Conservation (phyloP, 2,797 vertebrate species). For the Catharus ustulatus region DNA sequence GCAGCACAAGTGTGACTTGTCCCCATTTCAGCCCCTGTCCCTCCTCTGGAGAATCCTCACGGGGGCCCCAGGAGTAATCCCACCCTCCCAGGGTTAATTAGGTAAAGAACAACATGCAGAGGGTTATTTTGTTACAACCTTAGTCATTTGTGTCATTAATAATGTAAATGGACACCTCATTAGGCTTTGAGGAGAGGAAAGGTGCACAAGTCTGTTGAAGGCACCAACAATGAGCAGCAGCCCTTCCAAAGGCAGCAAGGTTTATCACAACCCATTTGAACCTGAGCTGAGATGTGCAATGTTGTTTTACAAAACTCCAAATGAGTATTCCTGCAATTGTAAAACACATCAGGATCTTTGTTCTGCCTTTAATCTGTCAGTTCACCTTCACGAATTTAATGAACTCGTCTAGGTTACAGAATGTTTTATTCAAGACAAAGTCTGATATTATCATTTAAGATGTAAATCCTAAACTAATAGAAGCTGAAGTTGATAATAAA, state of each 20-base stretch:
- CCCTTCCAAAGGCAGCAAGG: neutral
- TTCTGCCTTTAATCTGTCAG: conserved; percentile 57
- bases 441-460: conserved; percentile 64
- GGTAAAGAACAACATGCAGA: neutral
- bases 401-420: conserved; percentile 57
- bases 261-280: conserved; percentile 12
- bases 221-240: neutral
- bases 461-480: conserved; percentile 77
- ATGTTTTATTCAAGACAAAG: conserved; percentile 76
- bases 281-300: neutral
- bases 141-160: neutral
- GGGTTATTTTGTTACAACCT: neutral
- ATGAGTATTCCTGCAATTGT: neutral
- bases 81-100: neutral
- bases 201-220: neutral
- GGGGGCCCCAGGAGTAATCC: neutral
- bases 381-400: conserved; percentile 73
- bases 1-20: neutral
- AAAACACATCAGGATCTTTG: conserved; percentile 19
- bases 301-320: conserved; percentile 26
- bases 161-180: neutral
- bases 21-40: neutral
- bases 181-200: neutral
- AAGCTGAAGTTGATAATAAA: conserved; percentile 70
- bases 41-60: neutral